Percentiles rank a stretch among this genome's conserved stretches.
Conservation (phyloP, 2,113 vertebrate genomes). For the Panthera uncia region DNA sequence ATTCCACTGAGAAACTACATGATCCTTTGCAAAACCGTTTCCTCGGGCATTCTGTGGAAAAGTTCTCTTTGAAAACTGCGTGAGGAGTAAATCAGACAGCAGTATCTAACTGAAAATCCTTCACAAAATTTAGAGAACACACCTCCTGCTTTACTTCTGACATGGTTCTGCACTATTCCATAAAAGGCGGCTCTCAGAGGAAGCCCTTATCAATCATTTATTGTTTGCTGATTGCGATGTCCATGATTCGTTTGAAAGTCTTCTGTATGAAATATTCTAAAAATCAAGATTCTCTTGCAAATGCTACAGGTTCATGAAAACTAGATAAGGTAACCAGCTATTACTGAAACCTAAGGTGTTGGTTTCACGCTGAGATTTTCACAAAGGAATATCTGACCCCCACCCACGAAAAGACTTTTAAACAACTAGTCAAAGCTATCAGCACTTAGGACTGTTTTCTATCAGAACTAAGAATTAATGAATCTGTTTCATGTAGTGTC, state of each 20-base stretch:
- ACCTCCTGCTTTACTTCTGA: not conserved
- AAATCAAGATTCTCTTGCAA: not conserved
- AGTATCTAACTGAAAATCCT: not conserved
- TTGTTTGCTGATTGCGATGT: not conserved
- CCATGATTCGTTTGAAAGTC: not conserved
- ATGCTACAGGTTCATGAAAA: not conserved
- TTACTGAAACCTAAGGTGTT: not conserved
- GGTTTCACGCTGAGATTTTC: not conserved
- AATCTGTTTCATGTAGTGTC: not conserved
- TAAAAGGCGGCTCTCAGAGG: not conserved
- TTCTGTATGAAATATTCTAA: not conserved
- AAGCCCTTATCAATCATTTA: not conserved
- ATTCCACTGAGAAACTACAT: not conserved
- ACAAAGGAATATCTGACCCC: constrained; percentile 2
- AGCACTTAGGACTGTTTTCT: not conserved
- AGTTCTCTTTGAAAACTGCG: not conserved
- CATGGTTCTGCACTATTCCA: not conserved
- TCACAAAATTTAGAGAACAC: not conserved
- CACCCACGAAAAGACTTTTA: not conserved
- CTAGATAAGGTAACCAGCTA: not conserved
- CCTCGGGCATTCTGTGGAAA: not conserved
- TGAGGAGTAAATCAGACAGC: not conserved
- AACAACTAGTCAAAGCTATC: not conserved
- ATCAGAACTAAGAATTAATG: not conserved
- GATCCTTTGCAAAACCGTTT: not conserved